Conservation (phyloP, 2,797 vertebrate species). For the Benthosema pterotum region DNA sequence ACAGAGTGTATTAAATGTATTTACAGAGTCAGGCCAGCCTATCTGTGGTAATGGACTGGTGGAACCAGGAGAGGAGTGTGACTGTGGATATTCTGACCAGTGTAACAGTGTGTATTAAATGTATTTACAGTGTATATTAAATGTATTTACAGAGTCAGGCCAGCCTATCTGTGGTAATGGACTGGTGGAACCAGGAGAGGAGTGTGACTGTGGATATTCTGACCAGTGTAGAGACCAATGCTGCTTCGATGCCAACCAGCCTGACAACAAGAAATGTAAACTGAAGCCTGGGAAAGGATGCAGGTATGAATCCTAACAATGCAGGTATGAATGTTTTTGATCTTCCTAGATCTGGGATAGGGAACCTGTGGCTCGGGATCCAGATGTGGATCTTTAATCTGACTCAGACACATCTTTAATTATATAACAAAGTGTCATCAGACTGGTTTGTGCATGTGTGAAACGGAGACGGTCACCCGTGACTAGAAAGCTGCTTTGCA, state of each 20-base stretch:
- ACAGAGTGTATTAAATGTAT: no score
- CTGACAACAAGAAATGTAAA: constrained; percentile 93
- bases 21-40: constrained; percentile 93
- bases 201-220: constrained; percentile 97
- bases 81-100: constrained; percentile 97
- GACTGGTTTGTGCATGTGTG: no score
- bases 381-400: no score
- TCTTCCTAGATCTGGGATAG: no score
- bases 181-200: constrained; percentile 94
- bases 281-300: constrained; percentile 88
- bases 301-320: constrained; percentile 92
- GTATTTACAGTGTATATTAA: no score
- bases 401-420: no score
- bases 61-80: constrained; percentile 95
- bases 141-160: constrained; percentile 88
- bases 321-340: no score
- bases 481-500: no score
- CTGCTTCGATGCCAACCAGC: constrained; percentile 93
- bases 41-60: constrained; percentile 98
- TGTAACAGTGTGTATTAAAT: constrained; percentile 70
- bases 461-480: no score
- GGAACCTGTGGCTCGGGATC: no score
- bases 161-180: constrained; percentile 98
- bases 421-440: no score
- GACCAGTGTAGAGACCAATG: constrained; percentile 96